Conservation (phyloP, 2,888 invertebrate genomes). For the Drosophila meridiana region DNA sequence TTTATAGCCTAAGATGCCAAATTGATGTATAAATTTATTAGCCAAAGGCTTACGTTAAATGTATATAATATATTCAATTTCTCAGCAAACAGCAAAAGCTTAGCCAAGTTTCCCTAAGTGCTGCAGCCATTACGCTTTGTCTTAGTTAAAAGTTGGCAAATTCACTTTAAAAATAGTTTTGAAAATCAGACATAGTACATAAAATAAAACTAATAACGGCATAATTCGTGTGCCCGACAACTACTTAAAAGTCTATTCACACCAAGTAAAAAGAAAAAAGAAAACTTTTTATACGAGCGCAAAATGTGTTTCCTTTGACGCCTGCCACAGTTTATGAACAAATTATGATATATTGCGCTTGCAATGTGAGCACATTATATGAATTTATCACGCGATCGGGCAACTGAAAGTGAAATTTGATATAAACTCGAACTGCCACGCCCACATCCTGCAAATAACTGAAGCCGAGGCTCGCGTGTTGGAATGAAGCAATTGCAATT, state of each 20-base stretch:
- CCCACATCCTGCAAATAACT: background rate
- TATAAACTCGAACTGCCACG: slow-evolving; percentile 19
- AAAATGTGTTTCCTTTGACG: slow-evolving; percentile 1
- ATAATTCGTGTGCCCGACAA: background rate
- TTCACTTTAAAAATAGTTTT: background rate
- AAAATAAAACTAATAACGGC: background rate
- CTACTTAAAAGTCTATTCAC: slow-evolving; percentile 2
- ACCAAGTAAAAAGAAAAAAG: too few relatives aligned
- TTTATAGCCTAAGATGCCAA: background rate
- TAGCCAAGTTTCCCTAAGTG: background rate
- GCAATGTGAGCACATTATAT: background rate
- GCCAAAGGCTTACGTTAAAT: background rate
- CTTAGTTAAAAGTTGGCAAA: background rate
- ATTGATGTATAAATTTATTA: background rate
- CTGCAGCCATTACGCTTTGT: background rate
- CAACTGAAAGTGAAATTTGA: slow-evolving; percentile 38
- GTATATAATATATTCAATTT: background rate
- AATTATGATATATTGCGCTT: background rate
- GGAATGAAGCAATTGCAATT: slow-evolving; percentile 19
- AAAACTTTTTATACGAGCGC: background rate
- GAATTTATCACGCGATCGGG: slow-evolving; percentile 15
- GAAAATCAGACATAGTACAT: background rate
- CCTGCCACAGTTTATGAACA: background rate
- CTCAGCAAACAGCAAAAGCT: background rate
- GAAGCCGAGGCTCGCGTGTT: background rate